Evolutionary conservation across 2,113 vertebrate genomes (phyloP).

Genomic region (Ammospiza caudacuta): DNA sequence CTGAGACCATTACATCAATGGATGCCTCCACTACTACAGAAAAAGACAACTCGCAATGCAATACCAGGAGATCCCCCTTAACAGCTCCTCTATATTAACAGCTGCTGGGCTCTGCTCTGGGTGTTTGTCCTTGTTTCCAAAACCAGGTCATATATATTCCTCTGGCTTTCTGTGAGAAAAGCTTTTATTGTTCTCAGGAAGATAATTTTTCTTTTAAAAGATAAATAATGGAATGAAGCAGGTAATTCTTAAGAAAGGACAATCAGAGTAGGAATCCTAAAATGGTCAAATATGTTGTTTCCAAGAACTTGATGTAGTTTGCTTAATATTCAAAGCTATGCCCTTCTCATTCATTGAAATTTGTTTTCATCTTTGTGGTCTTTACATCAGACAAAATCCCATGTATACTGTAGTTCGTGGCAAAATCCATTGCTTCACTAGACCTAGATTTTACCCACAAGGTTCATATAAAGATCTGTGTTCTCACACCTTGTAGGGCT

Average conservation of each 20-base stretch:
- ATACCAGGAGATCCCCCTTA: constrained; percentile 40
- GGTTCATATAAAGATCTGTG: not conserved
- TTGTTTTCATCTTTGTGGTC: not conserved
- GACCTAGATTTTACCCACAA: not conserved
- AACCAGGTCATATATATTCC: not conserved
- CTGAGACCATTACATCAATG: constrained; percentile 63
- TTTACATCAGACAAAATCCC: not conserved
- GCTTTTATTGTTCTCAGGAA: not conserved
- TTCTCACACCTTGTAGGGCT: not conserved
- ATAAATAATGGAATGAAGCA: not conserved
- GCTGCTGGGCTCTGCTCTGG: constrained; percentile 18
- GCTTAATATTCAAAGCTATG: not conserved
- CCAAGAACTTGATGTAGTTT: not conserved
- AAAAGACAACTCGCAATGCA: constrained; percentile 58
- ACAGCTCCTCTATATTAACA: constrained; percentile 38
- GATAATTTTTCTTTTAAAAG: not conserved
- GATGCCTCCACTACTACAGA: constrained; percentile 20
- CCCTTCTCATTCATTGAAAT: not conserved
- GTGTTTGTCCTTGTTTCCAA: not conserved
- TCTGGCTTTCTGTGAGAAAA: not conserved
- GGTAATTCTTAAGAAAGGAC: not conserved
- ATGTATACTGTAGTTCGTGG: not conserved
- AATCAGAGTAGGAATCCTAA: not conserved
- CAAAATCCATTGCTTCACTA: not conserved
- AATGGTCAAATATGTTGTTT: not conserved